Conservation (phyloP, 2,113 vertebrate genomes). For the Telmatochromis sp. region DNA sequence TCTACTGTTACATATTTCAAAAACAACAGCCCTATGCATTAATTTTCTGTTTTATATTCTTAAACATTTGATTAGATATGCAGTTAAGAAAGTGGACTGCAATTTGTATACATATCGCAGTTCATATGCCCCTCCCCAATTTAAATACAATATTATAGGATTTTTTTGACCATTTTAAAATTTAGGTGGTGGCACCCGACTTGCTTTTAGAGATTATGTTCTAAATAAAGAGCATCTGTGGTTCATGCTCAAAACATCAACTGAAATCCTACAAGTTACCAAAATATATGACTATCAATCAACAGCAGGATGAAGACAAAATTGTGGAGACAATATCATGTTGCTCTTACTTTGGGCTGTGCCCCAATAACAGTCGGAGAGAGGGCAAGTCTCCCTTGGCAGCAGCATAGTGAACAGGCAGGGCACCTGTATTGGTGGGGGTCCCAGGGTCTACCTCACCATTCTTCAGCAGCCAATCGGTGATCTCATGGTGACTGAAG, state of each 20-base stretch:
- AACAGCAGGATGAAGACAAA: not conserved
- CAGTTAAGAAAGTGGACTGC: not conserved
- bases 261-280: not conserved
- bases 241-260: not conserved
- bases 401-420: constrained; percentile 92
- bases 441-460: constrained; percentile 78
- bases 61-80: not conserved
- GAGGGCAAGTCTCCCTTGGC: constrained; percentile 95
- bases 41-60: not conserved
- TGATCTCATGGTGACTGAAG: constrained; percentile 90
- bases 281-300: not conserved
- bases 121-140: not conserved
- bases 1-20: not conserved
- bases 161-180: not conserved
- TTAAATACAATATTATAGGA: not conserved
- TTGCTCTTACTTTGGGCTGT: constrained; percentile 84
- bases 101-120: not conserved
- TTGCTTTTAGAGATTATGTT: not conserved
- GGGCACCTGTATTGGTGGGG: constrained; percentile 84
- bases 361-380: constrained; percentile 80
- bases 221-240: not conserved
- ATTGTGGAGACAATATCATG: not conserved
- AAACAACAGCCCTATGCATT: not conserved
- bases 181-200: not conserved
- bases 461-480: constrained; percentile 85